These are phyloP conservation scores for Calidris pygmaea DNA, from an alignment of 2,113 vertebrate species.

Conservation along the genomic window DNA sequence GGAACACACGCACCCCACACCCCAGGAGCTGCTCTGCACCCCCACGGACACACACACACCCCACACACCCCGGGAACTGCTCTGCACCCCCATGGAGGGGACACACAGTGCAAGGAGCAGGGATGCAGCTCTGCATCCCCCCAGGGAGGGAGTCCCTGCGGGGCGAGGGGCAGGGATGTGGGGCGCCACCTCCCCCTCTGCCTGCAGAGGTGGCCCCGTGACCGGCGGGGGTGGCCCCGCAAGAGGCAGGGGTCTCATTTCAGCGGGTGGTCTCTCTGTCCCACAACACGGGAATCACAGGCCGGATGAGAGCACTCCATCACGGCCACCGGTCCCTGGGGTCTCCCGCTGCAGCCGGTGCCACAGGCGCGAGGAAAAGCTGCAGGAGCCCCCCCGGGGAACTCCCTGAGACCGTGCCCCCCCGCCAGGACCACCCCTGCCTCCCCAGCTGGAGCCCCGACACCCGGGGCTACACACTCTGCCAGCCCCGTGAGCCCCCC, in stretches of 20 bases:
- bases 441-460: fast-evolving
- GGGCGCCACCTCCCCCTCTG: neutral
- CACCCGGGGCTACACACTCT: fast-evolving
- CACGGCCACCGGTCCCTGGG: fast-evolving
- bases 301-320: neutral
- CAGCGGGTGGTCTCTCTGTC: neutral
- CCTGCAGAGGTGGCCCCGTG: fast-evolving
- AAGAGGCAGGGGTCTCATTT: fast-evolving
- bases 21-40: no score
- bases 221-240: fast-evolving
- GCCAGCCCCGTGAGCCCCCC: neutral
- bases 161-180: neutral
- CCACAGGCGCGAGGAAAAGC: neutral
- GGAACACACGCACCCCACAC: no score
- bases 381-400: neutral
- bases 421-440: fast-evolving
- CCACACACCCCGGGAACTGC: no score
- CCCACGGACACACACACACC: no score
- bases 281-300: fast-evolving
- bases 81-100: no score
- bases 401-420: fast-evolving
- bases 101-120: no score
- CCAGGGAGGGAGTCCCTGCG: no score
- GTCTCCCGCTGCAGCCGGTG: neutral
- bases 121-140: fast-evolving